Conservation (phyloP, 1,140 invertebrate genomes). For the Hesperophylax magnus region DNA sequence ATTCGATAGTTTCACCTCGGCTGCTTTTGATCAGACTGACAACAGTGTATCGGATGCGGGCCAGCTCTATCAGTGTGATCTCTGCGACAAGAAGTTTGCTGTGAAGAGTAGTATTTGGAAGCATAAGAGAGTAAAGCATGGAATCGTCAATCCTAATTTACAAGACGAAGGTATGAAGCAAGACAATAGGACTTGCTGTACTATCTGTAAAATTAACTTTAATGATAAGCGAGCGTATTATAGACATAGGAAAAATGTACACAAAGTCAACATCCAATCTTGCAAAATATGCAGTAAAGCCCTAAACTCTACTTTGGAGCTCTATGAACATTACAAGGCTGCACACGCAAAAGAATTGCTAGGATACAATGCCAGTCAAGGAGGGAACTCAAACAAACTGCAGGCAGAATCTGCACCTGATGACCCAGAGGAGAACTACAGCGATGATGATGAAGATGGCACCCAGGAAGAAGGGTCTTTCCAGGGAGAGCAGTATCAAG, state of each 20-base stretch:
- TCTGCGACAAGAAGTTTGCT: slow-evolving; percentile 69
- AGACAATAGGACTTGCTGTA: slow-evolving; percentile 64
- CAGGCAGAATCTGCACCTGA: neutral
- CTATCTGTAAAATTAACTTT: slow-evolving; percentile 69
- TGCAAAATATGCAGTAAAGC: slow-evolving; percentile 70
- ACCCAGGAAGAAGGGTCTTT: slow-evolving; percentile 60
- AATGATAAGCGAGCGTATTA: slow-evolving; percentile 70
- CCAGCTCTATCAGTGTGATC: slow-evolving; percentile 65
- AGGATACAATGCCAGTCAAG: slow-evolving; percentile 67
- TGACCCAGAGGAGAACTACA: slow-evolving; percentile 58
- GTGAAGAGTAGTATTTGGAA: slow-evolving; percentile 68
- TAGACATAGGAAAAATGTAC: slow-evolving; percentile 68
- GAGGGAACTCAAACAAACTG: slow-evolving; percentile 62
- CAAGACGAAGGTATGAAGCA: slow-evolving; percentile 43
- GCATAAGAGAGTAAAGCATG: slow-evolving; percentile 70
- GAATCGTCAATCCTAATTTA: slow-evolving; percentile 63
- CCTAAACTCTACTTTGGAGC: slow-evolving; percentile 65
- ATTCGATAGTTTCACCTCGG: slow-evolving; percentile 68
- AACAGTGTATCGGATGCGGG: slow-evolving; percentile 57
- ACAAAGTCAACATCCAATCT: slow-evolving; percentile 66
- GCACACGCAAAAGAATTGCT: slow-evolving; percentile 67
- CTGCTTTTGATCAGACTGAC: slow-evolving; percentile 58
- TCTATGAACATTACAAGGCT: slow-evolving; percentile 68
- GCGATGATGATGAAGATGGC: slow-evolving; percentile 62
- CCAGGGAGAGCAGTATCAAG: slow-evolving; percentile 65